Evolutionary conservation across 2,797 vertebrate species (phyloP).

Genomic region (Sitta carolinensis): DNA sequence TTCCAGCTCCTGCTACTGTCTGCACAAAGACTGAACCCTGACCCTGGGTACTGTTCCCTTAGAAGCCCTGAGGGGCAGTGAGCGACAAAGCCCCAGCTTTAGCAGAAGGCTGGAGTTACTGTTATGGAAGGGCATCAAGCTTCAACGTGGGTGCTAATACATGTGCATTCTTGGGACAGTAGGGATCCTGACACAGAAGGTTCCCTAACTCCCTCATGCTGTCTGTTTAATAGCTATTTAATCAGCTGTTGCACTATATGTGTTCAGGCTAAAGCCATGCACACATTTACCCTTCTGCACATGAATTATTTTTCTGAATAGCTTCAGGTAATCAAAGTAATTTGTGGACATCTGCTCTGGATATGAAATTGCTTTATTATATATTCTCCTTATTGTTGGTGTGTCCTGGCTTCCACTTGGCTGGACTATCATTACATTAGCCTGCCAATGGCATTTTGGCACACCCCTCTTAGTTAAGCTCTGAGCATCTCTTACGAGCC

Average conservation of each 20-base stretch:
- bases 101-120: not conserved
- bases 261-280: not conserved
- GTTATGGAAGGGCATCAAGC: not conserved
- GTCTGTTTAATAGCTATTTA: not conserved
- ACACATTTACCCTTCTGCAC: not conserved
- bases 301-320: not conserved
- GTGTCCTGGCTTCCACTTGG: not conserved
- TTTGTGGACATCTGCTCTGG: not conserved
- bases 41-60: not conserved
- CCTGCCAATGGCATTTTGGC: not conserved
- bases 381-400: not conserved
- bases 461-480: not conserved
- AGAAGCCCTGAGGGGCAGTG: not conserved
- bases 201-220: not conserved
- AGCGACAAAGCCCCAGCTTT: not conserved
- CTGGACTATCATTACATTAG: not conserved
- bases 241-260: not conserved
- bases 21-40: not conserved
- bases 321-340: not conserved
- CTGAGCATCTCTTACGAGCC: not conserved
- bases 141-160: rapidly evolving
- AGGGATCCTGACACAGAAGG: not conserved
- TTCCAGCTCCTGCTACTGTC: not conserved
- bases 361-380: not conserved
- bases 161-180: not conserved